Evolutionary conservation across 2,797 vertebrate species (phyloP).

Genomic region (Melanotaenia trifasciata): DNA sequence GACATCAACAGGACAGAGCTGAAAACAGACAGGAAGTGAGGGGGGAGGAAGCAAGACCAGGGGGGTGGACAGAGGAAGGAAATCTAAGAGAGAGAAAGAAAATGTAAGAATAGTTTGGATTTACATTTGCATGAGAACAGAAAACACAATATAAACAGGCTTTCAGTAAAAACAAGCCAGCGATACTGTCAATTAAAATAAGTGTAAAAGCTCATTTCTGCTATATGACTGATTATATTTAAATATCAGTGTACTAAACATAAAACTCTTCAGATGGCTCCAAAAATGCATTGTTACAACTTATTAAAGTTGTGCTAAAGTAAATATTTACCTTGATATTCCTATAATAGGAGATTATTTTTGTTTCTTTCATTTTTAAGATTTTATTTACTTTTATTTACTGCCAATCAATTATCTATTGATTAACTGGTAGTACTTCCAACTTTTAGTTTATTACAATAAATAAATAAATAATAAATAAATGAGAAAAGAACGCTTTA

Average conservation of each 20-base stretch:
- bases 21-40: constrained; percentile 60
- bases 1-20: constrained; percentile 51
- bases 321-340: no score
- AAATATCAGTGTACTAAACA: no score
- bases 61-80: constrained; percentile 64
- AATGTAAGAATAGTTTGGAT: constrained; percentile 33
- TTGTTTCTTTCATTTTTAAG: no score
- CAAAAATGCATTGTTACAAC: no score
- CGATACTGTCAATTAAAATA: neutral
- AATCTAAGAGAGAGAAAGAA: constrained; percentile 46
- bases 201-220: neutral
- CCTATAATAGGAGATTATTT: no score
- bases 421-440: neutral
- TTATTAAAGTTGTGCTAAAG: no score
- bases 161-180: constrained; percentile 9
- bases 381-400: no score
- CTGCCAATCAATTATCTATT: neutral
- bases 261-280: no score
- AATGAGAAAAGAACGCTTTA: neutral
- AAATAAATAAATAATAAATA: neutral
- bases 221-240: no score
- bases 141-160: constrained; percentile 7
- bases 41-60: constrained; percentile 16
- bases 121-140: constrained; percentile 16
- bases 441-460: neutral